Conservation (phyloP, 2,113 vertebrate species). For the Tringa solitaria region DNA sequence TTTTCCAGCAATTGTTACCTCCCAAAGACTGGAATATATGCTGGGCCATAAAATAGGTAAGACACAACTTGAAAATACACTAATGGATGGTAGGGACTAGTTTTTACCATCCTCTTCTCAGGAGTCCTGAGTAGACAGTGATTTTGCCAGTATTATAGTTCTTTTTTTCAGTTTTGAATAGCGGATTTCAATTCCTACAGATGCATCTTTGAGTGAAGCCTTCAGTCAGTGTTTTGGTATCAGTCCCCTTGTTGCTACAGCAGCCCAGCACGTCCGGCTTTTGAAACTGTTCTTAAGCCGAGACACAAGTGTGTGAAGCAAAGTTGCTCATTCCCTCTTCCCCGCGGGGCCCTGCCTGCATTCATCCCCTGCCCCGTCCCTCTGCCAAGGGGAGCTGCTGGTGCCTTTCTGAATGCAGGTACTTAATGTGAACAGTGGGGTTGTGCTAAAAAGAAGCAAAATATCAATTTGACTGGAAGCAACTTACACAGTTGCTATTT, state of each 20-base stretch:
- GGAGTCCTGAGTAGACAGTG: neutral
- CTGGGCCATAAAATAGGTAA: neutral
- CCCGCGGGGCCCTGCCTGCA: neutral
- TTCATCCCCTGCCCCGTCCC: neutral
- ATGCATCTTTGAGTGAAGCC: neutral
- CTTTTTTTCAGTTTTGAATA: neutral
- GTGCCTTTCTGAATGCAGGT: neutral
- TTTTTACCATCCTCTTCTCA: neutral
- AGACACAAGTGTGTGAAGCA: neutral
- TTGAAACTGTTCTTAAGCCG: neutral
- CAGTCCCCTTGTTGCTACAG: neutral
- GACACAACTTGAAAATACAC: neutral
- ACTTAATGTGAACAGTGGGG: neutral
- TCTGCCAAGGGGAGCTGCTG: conserved; percentile 31
- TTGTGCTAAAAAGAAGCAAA: neutral
- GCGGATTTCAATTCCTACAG: neutral
- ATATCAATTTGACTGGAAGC: neutral
- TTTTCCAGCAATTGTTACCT: neutral
- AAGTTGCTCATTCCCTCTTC: neutral
- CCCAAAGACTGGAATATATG: neutral
- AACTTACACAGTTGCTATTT: neutral
- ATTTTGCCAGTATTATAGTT: neutral
- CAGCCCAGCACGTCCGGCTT: neutral
- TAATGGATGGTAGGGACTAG: neutral
- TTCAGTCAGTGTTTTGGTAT: conserved; percentile 3